A percentile compares a stretch with the other conserved stretches of the same genome.
Conservation (phyloP, 2,797 vertebrate species). For the Otolemur crassicaudatus region DNA sequence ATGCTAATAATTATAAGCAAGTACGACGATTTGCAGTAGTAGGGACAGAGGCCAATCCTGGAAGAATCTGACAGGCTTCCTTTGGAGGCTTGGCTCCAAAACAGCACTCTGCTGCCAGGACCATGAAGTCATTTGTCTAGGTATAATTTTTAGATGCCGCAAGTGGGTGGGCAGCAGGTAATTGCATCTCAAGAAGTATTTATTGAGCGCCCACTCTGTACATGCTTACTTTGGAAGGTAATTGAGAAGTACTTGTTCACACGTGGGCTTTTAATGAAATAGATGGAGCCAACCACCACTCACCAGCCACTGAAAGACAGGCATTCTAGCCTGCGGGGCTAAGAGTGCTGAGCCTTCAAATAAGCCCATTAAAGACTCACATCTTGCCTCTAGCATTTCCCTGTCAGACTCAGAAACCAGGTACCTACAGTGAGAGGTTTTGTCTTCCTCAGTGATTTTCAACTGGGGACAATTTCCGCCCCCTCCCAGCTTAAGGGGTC, state of each 20-base stretch:
- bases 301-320: conserved; percentile 68
- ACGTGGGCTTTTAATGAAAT: conserved; percentile 62
- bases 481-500: neutral
- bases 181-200: conserved; percentile 74
- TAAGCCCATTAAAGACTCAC: conserved; percentile 22
- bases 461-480: neutral
- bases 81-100: conserved; percentile 49
- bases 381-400: neutral
- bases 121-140: conserved; percentile 57
- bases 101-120: conserved; percentile 44
- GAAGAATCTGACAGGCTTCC: neutral
- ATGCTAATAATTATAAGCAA: neutral
- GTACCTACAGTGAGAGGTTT: neutral
- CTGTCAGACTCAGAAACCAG: neutral
- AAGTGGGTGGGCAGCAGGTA: conserved; percentile 70
- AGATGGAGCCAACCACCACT: conserved; percentile 57
- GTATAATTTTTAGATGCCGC: conserved; percentile 71
- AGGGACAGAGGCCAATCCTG: neutral
- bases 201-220: conserved; percentile 75
- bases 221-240: conserved; percentile 72
- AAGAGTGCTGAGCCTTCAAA: neutral
- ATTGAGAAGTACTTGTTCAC: conserved; percentile 74
- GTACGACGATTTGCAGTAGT: neutral
- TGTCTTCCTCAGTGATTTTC: neutral
- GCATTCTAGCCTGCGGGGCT: conserved; percentile 45